phyloP scores from a whole-genome alignment of 1,140 invertebrate species.

The Hyles vespertilio region DNA sequence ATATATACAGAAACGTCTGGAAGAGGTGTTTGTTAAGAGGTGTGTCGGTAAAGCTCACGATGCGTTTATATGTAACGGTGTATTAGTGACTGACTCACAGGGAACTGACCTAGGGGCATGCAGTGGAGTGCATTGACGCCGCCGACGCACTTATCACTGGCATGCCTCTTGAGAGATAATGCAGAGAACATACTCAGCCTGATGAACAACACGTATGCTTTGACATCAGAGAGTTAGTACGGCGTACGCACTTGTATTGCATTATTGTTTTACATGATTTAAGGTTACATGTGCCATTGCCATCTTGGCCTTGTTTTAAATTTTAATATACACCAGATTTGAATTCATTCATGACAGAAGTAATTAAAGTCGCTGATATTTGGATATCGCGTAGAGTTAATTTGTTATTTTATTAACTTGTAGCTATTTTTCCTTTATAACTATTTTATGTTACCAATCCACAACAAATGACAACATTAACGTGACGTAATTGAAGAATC shows the following conservation, averaged over 20 bases:
- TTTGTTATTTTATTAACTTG: too few relatives aligned
- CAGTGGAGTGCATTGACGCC: slow-evolving; percentile 71
- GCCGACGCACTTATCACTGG: slow-evolving; percentile 60
- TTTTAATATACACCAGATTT: too few relatives aligned
- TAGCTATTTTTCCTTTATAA: too few relatives aligned
- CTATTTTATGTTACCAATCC: too few relatives aligned
- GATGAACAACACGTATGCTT: slow-evolving; percentile 69
- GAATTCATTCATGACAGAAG: too few relatives aligned
- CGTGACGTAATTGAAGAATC: too few relatives aligned
- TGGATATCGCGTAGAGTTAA: too few relatives aligned
- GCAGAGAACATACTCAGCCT: slow-evolving; percentile 46
- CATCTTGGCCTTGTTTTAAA: too few relatives aligned
- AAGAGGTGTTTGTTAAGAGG: slow-evolving; percentile 7
- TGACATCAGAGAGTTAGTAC: slow-evolving; percentile 38
- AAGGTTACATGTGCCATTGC: too few relatives aligned
- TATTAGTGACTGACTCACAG: slow-evolving; percentile 66
- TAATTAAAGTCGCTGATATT: too few relatives aligned
- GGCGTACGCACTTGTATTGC: too few relatives aligned
- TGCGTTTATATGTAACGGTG: slow-evolving; percentile 67
- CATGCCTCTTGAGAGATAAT: slow-evolving; percentile 69
- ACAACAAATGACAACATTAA: too few relatives aligned
- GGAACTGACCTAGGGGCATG: slow-evolving; percentile 73
- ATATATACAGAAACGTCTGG: background rate
- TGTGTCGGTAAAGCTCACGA: slow-evolving; percentile 50
- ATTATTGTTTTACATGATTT: background rate